phyloP scores from a whole-genome alignment of 2,797 vertebrate species.

The Tauraco hartlaubi region DNA sequence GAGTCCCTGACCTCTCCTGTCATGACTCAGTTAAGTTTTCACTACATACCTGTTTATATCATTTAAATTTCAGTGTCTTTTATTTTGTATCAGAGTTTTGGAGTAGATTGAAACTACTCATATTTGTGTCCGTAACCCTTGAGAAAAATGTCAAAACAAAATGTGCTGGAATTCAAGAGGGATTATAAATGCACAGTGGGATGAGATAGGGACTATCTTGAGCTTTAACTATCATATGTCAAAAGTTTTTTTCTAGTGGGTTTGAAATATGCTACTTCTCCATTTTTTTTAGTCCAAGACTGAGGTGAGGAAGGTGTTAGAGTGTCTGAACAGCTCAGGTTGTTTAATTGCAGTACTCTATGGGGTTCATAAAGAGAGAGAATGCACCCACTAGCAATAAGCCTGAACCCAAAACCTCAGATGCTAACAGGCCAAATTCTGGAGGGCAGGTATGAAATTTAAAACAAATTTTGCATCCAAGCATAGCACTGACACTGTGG shows the following conservation, averaged over 20 bases:
- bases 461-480: not conserved
- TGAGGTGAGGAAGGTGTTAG: not conserved
- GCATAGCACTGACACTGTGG: not conserved
- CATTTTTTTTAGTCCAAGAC: constrained; percentile 14
- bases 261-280: constrained; percentile 3
- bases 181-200: constrained; percentile 55
- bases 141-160: constrained; percentile 67
- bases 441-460: not conserved
- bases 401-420: not conserved
- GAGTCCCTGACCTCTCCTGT: not conserved
- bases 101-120: not conserved
- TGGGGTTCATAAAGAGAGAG: not conserved
- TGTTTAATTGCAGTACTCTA: not conserved
- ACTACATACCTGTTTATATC: not conserved
- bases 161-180: constrained; percentile 31
- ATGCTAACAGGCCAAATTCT: not conserved
- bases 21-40: not conserved
- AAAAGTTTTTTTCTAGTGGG: constrained; percentile 32
- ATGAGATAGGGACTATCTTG: constrained; percentile 8
- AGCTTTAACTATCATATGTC: constrained; percentile 52
- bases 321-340: not conserved
- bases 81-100: not conserved
- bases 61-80: not conserved
- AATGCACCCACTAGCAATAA: not conserved
- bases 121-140: constrained; percentile 50